Percentiles rank a stretch among this genome's conserved stretches.
These are phyloP conservation scores for Cerastis leucographa DNA, from an alignment of 2,888 invertebrate genomes.

Conservation along the genomic window DNA sequence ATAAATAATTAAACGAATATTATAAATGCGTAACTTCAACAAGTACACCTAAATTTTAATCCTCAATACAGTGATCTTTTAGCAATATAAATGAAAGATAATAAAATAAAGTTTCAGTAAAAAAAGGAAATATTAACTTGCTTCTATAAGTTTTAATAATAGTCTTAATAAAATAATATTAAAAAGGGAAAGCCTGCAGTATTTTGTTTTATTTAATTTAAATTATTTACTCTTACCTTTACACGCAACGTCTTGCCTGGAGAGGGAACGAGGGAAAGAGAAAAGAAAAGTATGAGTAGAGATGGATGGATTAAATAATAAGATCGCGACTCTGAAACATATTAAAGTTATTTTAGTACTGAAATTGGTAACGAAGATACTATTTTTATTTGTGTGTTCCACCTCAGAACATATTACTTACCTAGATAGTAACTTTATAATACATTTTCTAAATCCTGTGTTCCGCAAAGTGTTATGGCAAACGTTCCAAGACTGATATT, in stretches of 20 bases:
- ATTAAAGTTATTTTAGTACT: slow-evolving; percentile 18
- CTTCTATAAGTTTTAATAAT: background rate
- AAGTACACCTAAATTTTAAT: background rate
- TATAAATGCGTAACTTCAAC: background rate
- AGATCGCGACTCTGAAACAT: background rate
- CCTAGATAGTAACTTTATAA: background rate
- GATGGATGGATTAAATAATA: background rate
- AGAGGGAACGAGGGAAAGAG: slow-evolving; percentile 49
- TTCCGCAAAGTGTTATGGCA: slow-evolving; percentile 45
- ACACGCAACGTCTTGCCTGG: slow-evolving; percentile 62
- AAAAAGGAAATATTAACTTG: slow-evolving; percentile 13
- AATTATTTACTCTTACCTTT: slow-evolving; percentile 66
- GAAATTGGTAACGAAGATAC: background rate
- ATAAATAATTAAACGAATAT: background rate
- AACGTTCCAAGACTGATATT: slow-evolving; percentile 46
- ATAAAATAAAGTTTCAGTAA: slow-evolving; percentile 46
- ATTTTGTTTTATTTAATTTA: background rate
- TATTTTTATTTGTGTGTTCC: background rate
- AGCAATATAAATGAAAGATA: slow-evolving; percentile 18
- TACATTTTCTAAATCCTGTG: slow-evolving; percentile 11
- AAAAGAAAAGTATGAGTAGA: slow-evolving; percentile 16
- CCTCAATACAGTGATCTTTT: background rate
- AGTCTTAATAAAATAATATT: background rate
- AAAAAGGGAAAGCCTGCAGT: background rate
- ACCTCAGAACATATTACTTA: background rate